Evolutionary conservation across 2,797 vertebrate genomes (phyloP).

Genomic region (Oryzias dopingdopingensis): DNA sequence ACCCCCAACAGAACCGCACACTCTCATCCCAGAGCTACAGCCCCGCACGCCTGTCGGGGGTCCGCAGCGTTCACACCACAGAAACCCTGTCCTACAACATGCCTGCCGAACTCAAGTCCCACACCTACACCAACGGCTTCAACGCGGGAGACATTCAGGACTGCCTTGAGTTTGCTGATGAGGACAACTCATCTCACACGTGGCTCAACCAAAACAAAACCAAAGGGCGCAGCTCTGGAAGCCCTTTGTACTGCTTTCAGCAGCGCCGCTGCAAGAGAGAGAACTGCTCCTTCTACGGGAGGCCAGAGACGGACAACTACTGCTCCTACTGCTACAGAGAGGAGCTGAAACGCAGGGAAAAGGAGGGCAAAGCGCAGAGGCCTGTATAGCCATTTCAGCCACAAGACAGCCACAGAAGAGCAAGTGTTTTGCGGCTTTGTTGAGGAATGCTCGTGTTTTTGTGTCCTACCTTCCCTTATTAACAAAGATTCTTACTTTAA

Average conservation of each 20-base stretch:
- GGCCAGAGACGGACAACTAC: constrained; percentile 94
- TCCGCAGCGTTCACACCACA: constrained; percentile 87
- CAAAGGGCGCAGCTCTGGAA: constrained; percentile 84
- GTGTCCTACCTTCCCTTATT: constrained; percentile 68
- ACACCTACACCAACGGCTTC: constrained; percentile 95
- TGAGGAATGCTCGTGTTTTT: constrained; percentile 74
- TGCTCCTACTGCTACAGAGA: constrained; percentile 99
- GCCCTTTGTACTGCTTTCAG: constrained; percentile 87
- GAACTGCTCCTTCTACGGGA: constrained; percentile 97
- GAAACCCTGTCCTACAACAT: constrained; percentile 86
- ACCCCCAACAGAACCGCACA: constrained; percentile 96
- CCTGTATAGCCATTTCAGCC: constrained; percentile 82
- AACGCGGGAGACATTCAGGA: constrained; percentile 84
- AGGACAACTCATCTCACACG: constrained; percentile 82
- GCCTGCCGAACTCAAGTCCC: constrained; percentile 92
- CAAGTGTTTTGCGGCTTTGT: constrained; percentile 71
- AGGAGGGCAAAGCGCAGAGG: constrained; percentile 87
- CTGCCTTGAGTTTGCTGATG: constrained; percentile 92
- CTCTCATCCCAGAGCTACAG: constrained; percentile 97
- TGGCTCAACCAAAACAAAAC: constrained; percentile 89
- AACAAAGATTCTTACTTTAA: constrained; percentile 66
- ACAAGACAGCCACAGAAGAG: constrained; percentile 57
- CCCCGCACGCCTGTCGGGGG: constrained; percentile 87
- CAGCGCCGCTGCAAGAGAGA: constrained; percentile 96
- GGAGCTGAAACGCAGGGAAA: constrained; percentile 92